phyloP scores from a whole-genome alignment of 2,888 invertebrate genomes.

The Drosophila diplacantha region DNA sequence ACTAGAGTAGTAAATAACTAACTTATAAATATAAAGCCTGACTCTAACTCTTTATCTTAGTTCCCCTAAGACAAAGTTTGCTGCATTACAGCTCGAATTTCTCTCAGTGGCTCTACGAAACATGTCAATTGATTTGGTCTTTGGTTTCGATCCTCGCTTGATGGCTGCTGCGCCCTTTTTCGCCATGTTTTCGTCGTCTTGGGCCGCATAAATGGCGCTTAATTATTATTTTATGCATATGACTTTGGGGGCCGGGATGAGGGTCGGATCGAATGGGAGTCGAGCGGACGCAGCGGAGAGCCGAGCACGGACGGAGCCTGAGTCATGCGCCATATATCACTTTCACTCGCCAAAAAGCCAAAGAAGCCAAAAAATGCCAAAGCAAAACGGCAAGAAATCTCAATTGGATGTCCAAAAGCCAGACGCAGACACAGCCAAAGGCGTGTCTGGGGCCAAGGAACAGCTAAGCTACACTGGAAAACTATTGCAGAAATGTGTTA shows the following conservation, averaged over 20 bases:
- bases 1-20: too few relatives aligned
- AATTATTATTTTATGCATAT: slow-evolving; percentile 69
- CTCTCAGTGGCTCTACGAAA: slow-evolving; percentile 17
- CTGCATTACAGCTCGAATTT: slow-evolving; percentile 1
- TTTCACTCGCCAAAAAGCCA: slow-evolving; percentile 58
- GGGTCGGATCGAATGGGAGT: slow-evolving; percentile 21
- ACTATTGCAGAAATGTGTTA: neutral
- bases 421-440: slow-evolving; percentile 45
- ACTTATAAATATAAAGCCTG: neutral
- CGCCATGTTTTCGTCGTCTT: slow-evolving; percentile 47
- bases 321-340: slow-evolving; percentile 67
- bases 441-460: slow-evolving; percentile 42
- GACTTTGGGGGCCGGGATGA: slow-evolving; percentile 44
- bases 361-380: slow-evolving; percentile 30
- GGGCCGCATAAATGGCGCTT: slow-evolving; percentile 62
- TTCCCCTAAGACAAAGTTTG: neutral
- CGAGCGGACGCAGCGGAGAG: neutral
- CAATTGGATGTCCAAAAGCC: slow-evolving; percentile 55
- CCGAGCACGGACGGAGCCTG: slow-evolving; percentile 43
- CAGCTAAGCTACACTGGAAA: slow-evolving; percentile 12
- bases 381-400: slow-evolving; percentile 56
- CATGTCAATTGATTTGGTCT: slow-evolving; percentile 40
- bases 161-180: slow-evolving; percentile 60
- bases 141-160: slow-evolving; percentile 23
- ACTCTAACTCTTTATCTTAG: neutral